Percentiles rank a stretch among this genome's conserved stretches.
These are phyloP conservation scores for Hydrophis major DNA, from an alignment of 2,797 vertebrate species.

Conservation along the genomic window DNA sequence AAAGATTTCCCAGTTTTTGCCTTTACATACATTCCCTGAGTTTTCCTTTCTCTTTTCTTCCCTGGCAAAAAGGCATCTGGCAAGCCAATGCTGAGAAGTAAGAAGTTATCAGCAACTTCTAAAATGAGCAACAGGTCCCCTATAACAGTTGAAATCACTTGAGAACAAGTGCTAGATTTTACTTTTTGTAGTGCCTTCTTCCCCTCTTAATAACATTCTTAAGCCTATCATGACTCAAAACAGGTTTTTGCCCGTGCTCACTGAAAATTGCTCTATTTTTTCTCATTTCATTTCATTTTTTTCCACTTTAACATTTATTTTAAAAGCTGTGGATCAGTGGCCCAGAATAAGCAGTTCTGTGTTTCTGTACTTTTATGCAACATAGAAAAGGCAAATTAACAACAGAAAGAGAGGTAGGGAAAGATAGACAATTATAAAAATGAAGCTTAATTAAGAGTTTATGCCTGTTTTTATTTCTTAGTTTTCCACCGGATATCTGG, in stretches of 20 bases:
- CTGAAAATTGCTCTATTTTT: background rate
- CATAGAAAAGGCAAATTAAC: background rate
- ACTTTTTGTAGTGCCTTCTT: background rate
- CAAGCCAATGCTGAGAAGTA: background rate
- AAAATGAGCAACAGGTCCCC: background rate
- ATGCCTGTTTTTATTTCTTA: background rate
- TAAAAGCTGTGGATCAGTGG: background rate
- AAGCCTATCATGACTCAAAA: accelerated
- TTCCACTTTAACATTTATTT: background rate
- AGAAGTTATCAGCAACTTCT: accelerated
- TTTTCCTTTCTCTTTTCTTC: background rate
- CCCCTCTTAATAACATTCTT: background rate
- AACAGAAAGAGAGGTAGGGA: background rate
- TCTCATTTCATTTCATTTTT: background rate
- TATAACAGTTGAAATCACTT: background rate
- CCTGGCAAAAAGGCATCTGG: background rate
- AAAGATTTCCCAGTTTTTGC: background rate
- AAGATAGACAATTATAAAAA: background rate
- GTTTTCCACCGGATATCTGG: background rate
- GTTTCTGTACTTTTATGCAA: background rate
- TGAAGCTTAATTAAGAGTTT: background rate
- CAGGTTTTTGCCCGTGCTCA: background rate
- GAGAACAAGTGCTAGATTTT: background rate
- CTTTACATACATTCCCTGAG: background rate
- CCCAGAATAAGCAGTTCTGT: background rate